Conservation (phyloP, 1,140 invertebrate genomes). For the Polypedilum vanderplanki region DNA sequence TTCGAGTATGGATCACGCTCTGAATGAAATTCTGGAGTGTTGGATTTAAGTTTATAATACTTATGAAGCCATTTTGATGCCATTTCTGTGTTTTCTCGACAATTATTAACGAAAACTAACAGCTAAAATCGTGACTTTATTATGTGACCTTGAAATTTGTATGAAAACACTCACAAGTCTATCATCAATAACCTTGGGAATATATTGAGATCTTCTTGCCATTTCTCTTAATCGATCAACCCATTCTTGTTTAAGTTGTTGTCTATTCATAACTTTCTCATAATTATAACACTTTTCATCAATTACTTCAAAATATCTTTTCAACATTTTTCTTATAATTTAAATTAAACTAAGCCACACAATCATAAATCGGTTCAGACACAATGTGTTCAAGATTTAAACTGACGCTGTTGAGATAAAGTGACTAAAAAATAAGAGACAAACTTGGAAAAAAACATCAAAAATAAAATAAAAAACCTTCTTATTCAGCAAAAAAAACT, state of each 20-base stretch:
- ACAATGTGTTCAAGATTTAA: too few relatives aligned
- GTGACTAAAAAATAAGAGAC: too few relatives aligned
- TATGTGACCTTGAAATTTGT: not conserved
- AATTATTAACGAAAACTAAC: not conserved
- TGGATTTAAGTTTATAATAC: not conserved
- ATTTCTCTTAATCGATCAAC: not conserved
- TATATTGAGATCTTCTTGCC: not conserved
- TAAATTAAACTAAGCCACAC: too few relatives aligned
- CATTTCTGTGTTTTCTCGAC: not conserved
- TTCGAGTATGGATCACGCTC: not conserved
- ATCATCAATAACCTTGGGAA: constrained; percentile 7
- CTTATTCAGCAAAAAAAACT: too few relatives aligned
- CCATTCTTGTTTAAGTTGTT: constrained; percentile 13
- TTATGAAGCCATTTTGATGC: not conserved
- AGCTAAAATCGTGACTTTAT: not conserved
- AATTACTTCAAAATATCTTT: not conserved
- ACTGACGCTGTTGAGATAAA: too few relatives aligned
- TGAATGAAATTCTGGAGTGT: not conserved
- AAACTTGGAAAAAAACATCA: too few relatives aligned
- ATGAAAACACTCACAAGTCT: not conserved
- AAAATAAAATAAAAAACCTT: too few relatives aligned
- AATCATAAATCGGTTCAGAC: too few relatives aligned
- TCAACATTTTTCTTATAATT: not conserved
- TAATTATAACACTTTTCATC: constrained; percentile 14
- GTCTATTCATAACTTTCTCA: not conserved